Conservation (phyloP, 2,797 vertebrate genomes). For the Lacerta bilineata region DNA sequence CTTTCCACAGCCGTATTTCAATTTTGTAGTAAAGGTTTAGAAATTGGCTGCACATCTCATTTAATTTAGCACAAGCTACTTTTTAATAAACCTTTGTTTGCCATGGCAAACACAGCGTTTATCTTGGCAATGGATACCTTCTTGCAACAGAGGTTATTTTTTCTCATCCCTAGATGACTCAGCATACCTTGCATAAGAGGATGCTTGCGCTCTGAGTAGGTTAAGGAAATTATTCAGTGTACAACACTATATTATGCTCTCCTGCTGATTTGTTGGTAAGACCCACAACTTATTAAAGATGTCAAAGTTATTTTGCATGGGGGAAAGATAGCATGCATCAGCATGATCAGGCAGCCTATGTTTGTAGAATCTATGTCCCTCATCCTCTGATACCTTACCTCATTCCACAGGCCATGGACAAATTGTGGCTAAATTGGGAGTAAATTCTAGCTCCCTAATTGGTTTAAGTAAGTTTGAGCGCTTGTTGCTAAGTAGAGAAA, state of each 20-base stretch:
- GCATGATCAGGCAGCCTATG: not conserved
- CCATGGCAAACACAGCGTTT: not conserved
- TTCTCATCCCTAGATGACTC: not conserved
- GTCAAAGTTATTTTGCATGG: conserved; percentile 1
- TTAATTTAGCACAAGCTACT: not conserved
- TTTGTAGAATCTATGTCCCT: not conserved
- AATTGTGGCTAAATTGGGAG: not conserved
- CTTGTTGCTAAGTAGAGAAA: not conserved
- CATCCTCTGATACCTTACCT: accelerated
- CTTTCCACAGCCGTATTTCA: not conserved
- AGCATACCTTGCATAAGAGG: conserved; percentile 28
- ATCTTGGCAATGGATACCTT: conserved; percentile 22
- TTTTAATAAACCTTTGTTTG: conserved; percentile 1
- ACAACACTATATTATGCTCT: not conserved
- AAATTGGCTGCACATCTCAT: not conserved
- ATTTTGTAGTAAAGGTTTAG: not conserved
- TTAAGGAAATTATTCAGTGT: not conserved
- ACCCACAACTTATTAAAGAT: accelerated
- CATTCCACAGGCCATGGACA: not conserved
- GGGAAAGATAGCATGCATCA: not conserved
- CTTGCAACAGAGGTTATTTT: conserved; percentile 18
- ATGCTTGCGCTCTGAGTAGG: conserved; percentile 27
- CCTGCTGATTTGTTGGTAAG: accelerated
- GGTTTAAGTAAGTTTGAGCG: not conserved
- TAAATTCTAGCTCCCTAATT: not conserved